phyloP scores from a whole-genome alignment of 2,888 invertebrate species.

The Gisinianus flammeolus region DNA sequence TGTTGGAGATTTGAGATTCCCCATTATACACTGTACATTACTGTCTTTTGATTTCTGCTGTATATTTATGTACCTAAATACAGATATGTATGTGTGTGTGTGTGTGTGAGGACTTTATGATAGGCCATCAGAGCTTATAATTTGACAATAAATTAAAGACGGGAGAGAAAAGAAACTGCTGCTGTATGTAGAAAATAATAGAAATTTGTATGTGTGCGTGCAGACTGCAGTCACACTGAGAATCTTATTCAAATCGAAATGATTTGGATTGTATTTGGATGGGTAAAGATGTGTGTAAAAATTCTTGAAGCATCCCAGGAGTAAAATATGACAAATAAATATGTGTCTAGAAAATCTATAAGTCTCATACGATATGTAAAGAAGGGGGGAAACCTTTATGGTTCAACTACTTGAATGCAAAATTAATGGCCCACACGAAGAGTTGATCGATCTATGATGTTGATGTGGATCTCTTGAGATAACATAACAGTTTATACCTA shows the following conservation, averaged over 20 bases:
- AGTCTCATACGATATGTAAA: too few species aligned
- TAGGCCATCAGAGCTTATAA: neutral
- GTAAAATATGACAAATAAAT: neutral
- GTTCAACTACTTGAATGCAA: conserved; percentile 11
- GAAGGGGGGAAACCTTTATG: neutral
- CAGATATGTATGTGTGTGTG: too few species aligned
- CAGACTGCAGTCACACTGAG: too few species aligned
- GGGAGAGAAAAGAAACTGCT: neutral
- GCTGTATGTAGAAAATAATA: neutral
- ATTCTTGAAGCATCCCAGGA: neutral
- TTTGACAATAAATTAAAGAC: neutral
- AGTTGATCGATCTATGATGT: conserved; percentile 33
- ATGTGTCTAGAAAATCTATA: too few species aligned
- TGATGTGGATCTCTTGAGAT: conserved; percentile 35
- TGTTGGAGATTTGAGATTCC: too few species aligned
- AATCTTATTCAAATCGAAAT: too few species aligned
- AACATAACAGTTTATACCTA: conserved; percentile 6
- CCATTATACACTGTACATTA: neutral
- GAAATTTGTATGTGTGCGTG: too few species aligned
- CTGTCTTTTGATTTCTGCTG: neutral
- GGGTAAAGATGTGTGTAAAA: neutral
- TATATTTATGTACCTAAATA: too few species aligned
- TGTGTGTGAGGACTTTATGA: neutral
- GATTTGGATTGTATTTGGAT: neutral
- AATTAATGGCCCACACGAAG: conserved; percentile 38